Conservation (phyloP, 2,888 invertebrate genomes). For the Drymonia ruficornis region DNA sequence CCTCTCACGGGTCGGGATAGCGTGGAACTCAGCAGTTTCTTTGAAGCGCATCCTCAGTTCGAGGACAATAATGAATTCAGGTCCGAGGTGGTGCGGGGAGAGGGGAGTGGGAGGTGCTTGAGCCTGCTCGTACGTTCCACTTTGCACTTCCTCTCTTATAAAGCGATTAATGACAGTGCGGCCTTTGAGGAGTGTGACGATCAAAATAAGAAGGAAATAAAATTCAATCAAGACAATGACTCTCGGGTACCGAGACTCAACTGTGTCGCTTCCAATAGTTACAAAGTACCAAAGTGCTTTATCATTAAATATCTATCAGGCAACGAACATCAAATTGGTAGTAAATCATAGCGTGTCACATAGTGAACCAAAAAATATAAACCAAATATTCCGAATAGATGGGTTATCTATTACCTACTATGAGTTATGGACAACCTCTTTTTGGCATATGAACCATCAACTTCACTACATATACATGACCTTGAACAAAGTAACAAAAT, state of each 20-base stretch:
- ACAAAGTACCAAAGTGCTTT: not conserved
- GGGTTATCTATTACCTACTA: not conserved
- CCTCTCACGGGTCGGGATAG: constrained; percentile 54
- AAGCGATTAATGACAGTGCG: constrained; percentile 76
- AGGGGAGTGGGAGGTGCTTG: constrained; percentile 44
- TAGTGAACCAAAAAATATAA: not conserved
- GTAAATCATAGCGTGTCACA: constrained; percentile 7
- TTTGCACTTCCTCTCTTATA: constrained; percentile 76
- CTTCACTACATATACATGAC: constrained; percentile 45
- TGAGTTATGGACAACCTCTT: constrained; percentile 7
- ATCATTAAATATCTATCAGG: no score
- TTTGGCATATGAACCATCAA: constrained; percentile 50
- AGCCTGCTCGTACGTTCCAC: constrained; percentile 73
- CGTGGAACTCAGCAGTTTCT: constrained; percentile 77
- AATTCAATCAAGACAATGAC: constrained; percentile 64
- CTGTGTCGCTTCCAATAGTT: not conserved
- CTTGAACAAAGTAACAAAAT: no score
- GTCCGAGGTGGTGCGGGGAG: constrained; percentile 48
- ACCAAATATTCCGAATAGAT: not conserved
- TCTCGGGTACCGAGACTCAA: not conserved
- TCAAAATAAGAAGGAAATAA: constrained; percentile 68
- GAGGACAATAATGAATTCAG: constrained; percentile 81
- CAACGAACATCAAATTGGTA: not conserved
- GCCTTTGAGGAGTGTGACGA: constrained; percentile 65
- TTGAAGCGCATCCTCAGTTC: constrained; percentile 73